Base-by-base conservation (phyloP, 2,797 vertebrate genomes). In the Lycodopsis pacificus region DNA sequence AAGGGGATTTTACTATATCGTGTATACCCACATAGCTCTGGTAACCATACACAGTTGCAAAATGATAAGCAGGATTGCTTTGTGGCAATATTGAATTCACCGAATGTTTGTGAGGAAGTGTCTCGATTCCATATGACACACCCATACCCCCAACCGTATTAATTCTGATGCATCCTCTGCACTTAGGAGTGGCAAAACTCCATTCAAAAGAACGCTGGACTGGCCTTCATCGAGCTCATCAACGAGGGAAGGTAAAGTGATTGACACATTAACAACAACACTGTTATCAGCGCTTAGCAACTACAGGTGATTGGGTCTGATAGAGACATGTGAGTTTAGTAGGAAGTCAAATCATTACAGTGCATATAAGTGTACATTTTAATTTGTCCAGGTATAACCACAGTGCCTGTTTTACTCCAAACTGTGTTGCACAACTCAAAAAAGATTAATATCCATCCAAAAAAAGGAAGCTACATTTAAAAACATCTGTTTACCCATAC, bases 221-320 rank as follows among this genome's bases (percentile, higher is more conserved):
- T 99, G 89, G 98, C 98, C 67, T 99, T 99, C 94, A 99, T 99
- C 79, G 98, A 99, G 89, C 97, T 99, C 89, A 99, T 99, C 95
- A 99, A 99, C 89, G 98, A 99, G 95, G 98, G 98, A 93, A 98
- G 98, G 98, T 99, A 97, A 97, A 93, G 32, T 59, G 71, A 73
- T 77, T 83, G 57, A 62, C 78, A 73, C 71, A 79, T 83, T 64
- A 71, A 49, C 64, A 20, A 25, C 48, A 65, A 13, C 59, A 64
- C 69, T 63, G 77, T 79, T 80, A 85, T 82, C 71, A 74, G 75
- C 74, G 80, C 77, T 80, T 46, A 69, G 78, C 77, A 71, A 58
- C 80, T 78, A 17, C 27, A 19, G 54, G 27, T 32, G 80, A 81
- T 65, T 65, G 75, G 38, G 15, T 40, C 14, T 68, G 66, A 79